Base-by-base conservation (phyloP, 1,140 invertebrate genomes). In the Lepeophtheirus salmonis region DNA sequence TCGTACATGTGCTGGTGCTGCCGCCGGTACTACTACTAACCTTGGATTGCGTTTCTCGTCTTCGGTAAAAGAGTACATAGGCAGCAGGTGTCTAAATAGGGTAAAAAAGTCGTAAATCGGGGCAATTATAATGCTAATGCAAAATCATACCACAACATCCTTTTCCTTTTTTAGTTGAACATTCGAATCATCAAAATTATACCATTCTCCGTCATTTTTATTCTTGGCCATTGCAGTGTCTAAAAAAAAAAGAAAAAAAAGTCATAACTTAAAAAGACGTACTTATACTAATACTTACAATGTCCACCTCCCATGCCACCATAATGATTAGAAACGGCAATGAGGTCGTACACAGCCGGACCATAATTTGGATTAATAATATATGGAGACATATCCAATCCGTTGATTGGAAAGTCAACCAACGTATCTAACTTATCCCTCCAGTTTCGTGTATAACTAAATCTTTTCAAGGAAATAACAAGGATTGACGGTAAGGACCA, bases 251-350 rank as follows among this genome's bases (percentile, higher is more conserved):
- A 22, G 65, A 49, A 24, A 50, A 18, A 63, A 56, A 25, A 64
- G 3, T 56, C 6, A 12, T 4, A 30, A 26, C 14, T 56, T 56
- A 23, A 20, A n/a, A 26, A 25, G 20, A 56, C 13, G 20, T 6
- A 56, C 26, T 58, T 6, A 4, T 14, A 58, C 48, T 58, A n/a
- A 6, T 12, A 73, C 73, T 74, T 70, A 75, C 74, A 78, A 66
- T 78, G 76, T 41, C 76, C 76, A 3, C 73, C 74, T 25, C 78
- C 78, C 24, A 80, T 67, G 14, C 75, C 75, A 58, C 78, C 78
- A 64, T 71, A 75, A 64, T 80, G 79, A 66, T 79, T 78, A 16
- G 70, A 70, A 2, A 79, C 74, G 13, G 72, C 76, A 50, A 78
- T 74, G 25, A 79, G 67, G 65, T 79, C 76, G 67, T 79, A 79